These are phyloP conservation scores for Mungos mungo DNA, from an alignment of 2,113 vertebrate genomes.

Conservation along the genomic window DNA sequence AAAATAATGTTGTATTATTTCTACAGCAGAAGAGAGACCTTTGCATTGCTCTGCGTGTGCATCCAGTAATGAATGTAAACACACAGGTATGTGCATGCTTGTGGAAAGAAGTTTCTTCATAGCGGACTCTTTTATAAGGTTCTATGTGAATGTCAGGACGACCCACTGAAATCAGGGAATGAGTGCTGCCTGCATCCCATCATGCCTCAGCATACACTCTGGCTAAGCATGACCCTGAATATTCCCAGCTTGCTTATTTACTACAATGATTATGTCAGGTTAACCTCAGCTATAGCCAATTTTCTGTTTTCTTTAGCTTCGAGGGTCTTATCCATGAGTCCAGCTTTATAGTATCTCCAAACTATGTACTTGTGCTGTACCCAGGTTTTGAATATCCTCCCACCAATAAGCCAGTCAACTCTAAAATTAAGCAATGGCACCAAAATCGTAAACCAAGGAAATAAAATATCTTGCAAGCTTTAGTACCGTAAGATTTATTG, in stretches of 20 bases:
- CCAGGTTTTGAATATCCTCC: constrained; percentile 1
- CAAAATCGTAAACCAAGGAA: neutral
- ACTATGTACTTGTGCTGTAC: neutral
- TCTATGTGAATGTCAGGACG: constrained; percentile 72
- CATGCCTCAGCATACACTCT: neutral
- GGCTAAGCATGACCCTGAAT: constrained; percentile 33
- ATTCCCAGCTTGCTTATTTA: constrained; percentile 49
- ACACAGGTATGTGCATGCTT: neutral
- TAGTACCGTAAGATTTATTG: neutral
- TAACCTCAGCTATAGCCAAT: neutral
- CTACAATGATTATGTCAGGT: neutral
- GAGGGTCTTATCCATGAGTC: neutral
- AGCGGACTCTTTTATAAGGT: constrained; percentile 38
- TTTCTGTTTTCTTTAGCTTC: constrained; percentile 48
- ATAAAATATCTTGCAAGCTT: neutral
- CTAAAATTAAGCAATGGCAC: constrained; percentile 37
- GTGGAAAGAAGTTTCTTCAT: constrained; percentile 45
- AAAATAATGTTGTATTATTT: constrained; percentile 48
- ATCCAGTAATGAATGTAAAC: neutral
- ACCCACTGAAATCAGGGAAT: constrained; percentile 49
- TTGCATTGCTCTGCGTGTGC: constrained; percentile 11
- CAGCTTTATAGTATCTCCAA: neutral
- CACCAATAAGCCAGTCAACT: neutral
- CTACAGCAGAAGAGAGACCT: neutral
- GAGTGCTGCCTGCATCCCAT: constrained; percentile 38